phyloP scores from a whole-genome alignment of 2,797 vertebrate genomes.

The Rhinogobio ventralis region DNA sequence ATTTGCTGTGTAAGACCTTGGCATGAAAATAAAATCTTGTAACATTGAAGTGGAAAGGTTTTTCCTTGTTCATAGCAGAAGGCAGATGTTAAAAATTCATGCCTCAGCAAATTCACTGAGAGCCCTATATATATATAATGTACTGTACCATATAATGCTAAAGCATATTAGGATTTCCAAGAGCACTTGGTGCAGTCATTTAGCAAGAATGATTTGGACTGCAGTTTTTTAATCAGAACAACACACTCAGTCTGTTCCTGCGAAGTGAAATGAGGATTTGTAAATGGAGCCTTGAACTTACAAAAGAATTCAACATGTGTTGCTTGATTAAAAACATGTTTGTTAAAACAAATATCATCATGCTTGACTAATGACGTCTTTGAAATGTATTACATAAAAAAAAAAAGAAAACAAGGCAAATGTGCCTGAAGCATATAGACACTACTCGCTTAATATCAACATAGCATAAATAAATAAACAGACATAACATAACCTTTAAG shows the following conservation, averaged over 20 bases:
- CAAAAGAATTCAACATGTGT: neutral
- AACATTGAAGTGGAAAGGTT: neutral
- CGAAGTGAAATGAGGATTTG: neutral
- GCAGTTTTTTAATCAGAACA: slow-evolving; percentile 17
- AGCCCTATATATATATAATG: slow-evolving; percentile 31
- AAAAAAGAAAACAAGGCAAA: neutral
- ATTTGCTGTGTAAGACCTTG: neutral
- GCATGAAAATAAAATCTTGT: neutral
- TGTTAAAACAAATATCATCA: slow-evolving; percentile 10
- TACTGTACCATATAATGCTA: neutral
- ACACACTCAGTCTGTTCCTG: neutral
- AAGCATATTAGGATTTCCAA: slow-evolving; percentile 23
- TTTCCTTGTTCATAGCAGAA: neutral
- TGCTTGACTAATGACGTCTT: neutral
- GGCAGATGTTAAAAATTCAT: neutral
- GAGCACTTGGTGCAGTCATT: slow-evolving; percentile 20
- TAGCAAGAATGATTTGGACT: neutral
- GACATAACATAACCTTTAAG: slow-evolving; percentile 14
- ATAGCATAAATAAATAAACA: slow-evolving; percentile 34
- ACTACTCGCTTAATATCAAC: slow-evolving; percentile 1
- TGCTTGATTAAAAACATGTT: slow-evolving; percentile 26
- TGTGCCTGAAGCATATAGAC: neutral
- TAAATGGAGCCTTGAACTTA: neutral
- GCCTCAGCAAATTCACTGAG: slow-evolving; percentile 19
- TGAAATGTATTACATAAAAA: slow-evolving; percentile 4